A percentile compares a stretch with the other conserved stretches of the same genome.
These are phyloP conservation scores for Paratrypauchen microcephalus DNA, from an alignment of 2,797 vertebrate genomes.

Conservation along the genomic window DNA sequence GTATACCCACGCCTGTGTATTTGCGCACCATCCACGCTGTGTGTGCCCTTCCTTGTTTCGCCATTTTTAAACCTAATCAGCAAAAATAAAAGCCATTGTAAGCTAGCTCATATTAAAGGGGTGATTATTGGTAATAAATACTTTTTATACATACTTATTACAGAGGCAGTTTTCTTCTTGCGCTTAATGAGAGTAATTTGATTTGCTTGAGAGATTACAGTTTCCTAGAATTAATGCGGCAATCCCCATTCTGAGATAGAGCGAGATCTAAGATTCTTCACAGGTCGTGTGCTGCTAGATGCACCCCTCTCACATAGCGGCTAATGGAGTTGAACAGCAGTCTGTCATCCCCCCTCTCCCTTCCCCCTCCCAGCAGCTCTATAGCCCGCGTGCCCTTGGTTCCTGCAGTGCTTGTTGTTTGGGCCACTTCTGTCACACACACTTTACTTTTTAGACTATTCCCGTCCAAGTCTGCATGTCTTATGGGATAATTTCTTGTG, in stretches of 20 bases:
- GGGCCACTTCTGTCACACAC: constrained; percentile 75
- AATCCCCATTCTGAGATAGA: constrained; percentile 97
- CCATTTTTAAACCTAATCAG: constrained; percentile 83
- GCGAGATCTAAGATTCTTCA: constrained; percentile 99
- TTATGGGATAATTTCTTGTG: constrained; percentile 10
- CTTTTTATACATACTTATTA: constrained; percentile 91
- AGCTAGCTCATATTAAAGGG: constrained; percentile 81
- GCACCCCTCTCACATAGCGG: constrained; percentile 95
- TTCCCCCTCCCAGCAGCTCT: constrained; percentile 69
- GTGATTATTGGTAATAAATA: constrained; percentile 99
- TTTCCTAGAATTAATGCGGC: constrained; percentile 99
- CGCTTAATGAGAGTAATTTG: constrained; percentile 99
- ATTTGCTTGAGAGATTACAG: constrained; percentile 99
- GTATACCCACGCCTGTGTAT: constrained; percentile 58
- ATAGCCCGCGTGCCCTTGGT: constrained; percentile 97
- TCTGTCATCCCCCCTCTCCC: constrained; percentile 88
- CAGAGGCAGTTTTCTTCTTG: constrained; percentile 96
- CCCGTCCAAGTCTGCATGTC: constrained; percentile 19
- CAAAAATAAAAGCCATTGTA: constrained; percentile 81
- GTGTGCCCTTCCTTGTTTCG: constrained; percentile 75
- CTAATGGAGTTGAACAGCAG: constrained; percentile 99
- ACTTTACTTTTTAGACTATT: constrained; percentile 69
- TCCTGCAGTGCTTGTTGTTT: constrained; percentile 91
- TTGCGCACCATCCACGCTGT: constrained; percentile 19
- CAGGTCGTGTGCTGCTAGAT: constrained; percentile 97